These are phyloP conservation scores for Diplodus sargus DNA, from an alignment of 2,797 vertebrate genomes.

Conservation along the genomic window DNA sequence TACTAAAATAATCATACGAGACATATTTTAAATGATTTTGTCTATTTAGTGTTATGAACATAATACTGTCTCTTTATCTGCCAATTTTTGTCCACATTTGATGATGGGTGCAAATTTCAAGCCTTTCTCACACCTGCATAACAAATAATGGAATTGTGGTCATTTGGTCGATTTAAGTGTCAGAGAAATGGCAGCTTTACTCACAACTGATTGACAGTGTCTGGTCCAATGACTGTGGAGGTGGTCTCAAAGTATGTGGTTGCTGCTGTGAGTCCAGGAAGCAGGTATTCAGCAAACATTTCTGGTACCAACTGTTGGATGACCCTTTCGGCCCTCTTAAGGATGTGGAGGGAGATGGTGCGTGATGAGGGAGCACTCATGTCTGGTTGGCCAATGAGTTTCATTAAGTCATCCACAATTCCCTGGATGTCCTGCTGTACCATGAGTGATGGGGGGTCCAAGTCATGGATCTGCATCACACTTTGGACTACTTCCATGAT, in stretches of 20 bases:
- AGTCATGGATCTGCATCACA: conserved; percentile 48
- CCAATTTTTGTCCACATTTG: too few relatives aligned
- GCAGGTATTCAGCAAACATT: conserved; percentile 54
- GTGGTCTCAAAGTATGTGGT: conserved; percentile 74
- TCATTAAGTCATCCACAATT: conserved; percentile 63
- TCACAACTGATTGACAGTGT: conserved; percentile 81
- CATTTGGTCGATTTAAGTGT: not conserved
- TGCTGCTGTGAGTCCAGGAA: conserved; percentile 56
- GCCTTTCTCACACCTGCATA: too few relatives aligned
- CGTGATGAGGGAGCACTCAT: conserved; percentile 61
- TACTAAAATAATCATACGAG: too few relatives aligned
- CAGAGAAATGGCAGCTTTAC: conserved; percentile 42
- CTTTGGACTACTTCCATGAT: conserved; percentile 62
- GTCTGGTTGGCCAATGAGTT: conserved; percentile 65
- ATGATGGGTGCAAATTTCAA: too few relatives aligned
- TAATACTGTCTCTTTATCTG: too few relatives aligned
- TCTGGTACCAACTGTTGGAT: conserved; percentile 59
- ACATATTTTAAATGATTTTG: too few relatives aligned
- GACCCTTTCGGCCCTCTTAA: conserved; percentile 57
- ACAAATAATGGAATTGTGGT: not conserved
- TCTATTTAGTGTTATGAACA: too few relatives aligned
- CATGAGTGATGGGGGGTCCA: conserved; percentile 13
- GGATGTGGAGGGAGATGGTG: conserved; percentile 65
- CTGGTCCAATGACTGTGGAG: conserved; percentile 48
- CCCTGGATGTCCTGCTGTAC: conserved; percentile 63